Evolutionary conservation across 2,797 vertebrate species (phyloP).

Genomic region (Anabacerthia variegaticeps): DNA sequence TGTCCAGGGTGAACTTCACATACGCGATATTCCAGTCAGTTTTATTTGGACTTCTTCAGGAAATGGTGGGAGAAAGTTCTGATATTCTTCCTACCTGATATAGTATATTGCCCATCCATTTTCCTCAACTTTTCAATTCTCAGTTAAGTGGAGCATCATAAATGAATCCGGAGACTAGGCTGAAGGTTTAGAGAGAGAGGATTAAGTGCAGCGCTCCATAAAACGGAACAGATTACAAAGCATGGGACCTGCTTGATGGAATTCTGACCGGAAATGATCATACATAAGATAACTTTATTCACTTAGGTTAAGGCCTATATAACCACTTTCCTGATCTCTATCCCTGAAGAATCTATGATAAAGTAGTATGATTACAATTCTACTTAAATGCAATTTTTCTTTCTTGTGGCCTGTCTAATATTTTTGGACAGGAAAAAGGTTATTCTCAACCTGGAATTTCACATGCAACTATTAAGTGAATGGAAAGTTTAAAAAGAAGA

Average conservation of each 20-base stretch:
- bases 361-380: background rate
- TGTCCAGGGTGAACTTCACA: background rate
- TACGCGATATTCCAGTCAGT: background rate
- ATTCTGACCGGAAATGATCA: background rate
- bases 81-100: background rate
- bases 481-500: background rate
- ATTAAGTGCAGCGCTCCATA: background rate
- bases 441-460: background rate
- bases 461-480: background rate
- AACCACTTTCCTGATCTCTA: background rate
- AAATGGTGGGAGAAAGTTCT: background rate
- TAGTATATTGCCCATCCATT: background rate
- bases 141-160: background rate
- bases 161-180: background rate
- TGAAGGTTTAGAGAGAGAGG: background rate
- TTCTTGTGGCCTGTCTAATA: background rate
- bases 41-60: background rate
- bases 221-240: background rate
- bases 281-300: background rate
- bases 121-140: background rate
- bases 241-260: background rate
- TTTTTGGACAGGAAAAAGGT: background rate
- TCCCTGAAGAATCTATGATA: background rate
- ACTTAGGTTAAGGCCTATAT: background rate
- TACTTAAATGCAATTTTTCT: constrained; percentile 26